Evolutionary conservation across 2,888 invertebrate species (phyloP).

Genomic region (Mellilla xanthometata): DNA sequence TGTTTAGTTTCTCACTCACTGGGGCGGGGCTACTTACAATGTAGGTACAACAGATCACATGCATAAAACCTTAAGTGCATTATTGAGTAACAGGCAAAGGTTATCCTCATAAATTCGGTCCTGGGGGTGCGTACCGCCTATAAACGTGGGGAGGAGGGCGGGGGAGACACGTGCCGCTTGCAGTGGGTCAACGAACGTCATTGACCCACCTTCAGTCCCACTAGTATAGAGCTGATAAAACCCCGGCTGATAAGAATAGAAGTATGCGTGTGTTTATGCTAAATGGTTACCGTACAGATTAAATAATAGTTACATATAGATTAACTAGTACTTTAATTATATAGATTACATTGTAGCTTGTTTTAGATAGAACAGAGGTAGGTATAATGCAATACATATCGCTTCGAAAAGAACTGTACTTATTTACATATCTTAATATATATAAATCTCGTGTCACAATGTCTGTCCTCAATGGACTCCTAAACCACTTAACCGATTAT

Average conservation of each 20-base stretch:
- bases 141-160: constrained; percentile 14
- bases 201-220: constrained; percentile 78
- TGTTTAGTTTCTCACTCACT: no score
- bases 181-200: constrained; percentile 79
- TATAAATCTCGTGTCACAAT: no score
- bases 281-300: constrained; percentile 16
- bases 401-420: no score
- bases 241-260: constrained; percentile 57
- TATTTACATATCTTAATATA: no score
- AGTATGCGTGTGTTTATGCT: constrained; percentile 43
- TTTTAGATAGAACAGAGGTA: no score
- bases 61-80: constrained; percentile 15
- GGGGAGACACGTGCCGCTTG: constrained; percentile 69
- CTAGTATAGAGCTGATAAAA: constrained; percentile 68
- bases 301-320: no score
- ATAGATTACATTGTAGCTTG: no score
- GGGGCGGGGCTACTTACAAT: no score
- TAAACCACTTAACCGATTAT: no score
- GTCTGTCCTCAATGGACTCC: no score
- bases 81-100: constrained; percentile 28
- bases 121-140: constrained; percentile 31
- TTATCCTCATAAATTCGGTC: constrained; percentile 28
- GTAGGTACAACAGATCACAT: constrained; percentile 4
- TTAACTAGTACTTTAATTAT: no score
- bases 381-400: no score